Conservation (phyloP, 2,113 vertebrate species). For the Beaufortia kweichowensis region DNA sequence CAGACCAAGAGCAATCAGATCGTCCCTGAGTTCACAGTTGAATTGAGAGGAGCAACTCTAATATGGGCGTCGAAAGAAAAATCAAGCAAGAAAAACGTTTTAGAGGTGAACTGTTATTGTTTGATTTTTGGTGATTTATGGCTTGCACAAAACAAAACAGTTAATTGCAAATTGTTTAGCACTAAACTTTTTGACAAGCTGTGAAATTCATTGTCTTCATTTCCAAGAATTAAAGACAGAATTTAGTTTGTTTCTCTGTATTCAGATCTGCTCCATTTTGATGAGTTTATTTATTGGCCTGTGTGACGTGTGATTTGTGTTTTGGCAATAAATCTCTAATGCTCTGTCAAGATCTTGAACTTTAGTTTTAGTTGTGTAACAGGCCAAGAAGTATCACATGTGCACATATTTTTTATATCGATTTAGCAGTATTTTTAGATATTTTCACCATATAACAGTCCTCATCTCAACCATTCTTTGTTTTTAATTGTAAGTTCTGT, state of each 20-base stretch:
- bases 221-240: background rate
- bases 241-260: background rate
- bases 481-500: background rate
- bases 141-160: background rate
- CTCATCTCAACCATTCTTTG: background rate
- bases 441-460: background rate
- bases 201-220: background rate
- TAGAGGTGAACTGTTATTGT: slow-evolving; percentile 75
- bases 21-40: slow-evolving; percentile 83
- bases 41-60: slow-evolving; percentile 80
- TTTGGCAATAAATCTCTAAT: background rate
- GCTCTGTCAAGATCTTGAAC: background rate
- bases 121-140: background rate
- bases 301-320: background rate
- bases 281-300: background rate
- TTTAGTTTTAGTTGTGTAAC: background rate
- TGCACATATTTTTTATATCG: background rate
- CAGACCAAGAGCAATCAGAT: slow-evolving; percentile 84
- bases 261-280: background rate
- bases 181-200: background rate
- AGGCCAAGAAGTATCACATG: background rate
- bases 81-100: slow-evolving; percentile 92
- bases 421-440: background rate
- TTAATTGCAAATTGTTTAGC: background rate
- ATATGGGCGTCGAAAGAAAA: slow-evolving; percentile 86